Conservation (phyloP, 2,113 vertebrate genomes). For the Pyrgilauda ruficollis region DNA sequence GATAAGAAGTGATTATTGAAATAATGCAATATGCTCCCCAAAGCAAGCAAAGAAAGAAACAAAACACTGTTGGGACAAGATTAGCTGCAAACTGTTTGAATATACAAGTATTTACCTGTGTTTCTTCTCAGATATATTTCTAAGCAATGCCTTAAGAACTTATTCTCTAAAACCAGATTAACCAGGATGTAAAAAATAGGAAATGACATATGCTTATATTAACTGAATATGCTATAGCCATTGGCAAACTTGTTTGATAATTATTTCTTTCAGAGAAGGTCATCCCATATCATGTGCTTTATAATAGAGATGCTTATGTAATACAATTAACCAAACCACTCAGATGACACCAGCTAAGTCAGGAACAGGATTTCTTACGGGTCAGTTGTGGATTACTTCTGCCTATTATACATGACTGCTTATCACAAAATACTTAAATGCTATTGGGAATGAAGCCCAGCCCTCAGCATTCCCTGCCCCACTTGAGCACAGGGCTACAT, state of each 20-base stretch:
- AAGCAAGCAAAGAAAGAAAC: background rate
- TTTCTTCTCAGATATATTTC: background rate
- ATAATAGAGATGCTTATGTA: background rate
- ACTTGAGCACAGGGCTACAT: background rate
- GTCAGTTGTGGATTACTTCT: constrained; percentile 12
- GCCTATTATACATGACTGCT: background rate
- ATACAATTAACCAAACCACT: constrained; percentile 7
- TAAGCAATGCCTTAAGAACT: background rate
- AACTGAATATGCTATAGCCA: background rate
- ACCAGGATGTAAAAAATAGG: background rate
- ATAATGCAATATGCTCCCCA: background rate
- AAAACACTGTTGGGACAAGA: background rate
- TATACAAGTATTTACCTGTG: background rate
- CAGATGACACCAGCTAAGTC: background rate
- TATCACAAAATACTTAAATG: background rate
- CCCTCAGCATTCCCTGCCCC: background rate
- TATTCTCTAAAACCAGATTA: background rate
- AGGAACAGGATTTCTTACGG: background rate
- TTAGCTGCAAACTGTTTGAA: background rate
- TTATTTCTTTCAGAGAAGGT: constrained; percentile 26
- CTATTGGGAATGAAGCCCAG: background rate
- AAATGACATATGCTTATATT: background rate
- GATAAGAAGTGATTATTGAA: background rate
- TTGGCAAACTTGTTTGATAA: background rate
- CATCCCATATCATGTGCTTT: background rate